Conservation (phyloP, 2,797 vertebrate genomes). For the Silurus lanzhouensis region DNA sequence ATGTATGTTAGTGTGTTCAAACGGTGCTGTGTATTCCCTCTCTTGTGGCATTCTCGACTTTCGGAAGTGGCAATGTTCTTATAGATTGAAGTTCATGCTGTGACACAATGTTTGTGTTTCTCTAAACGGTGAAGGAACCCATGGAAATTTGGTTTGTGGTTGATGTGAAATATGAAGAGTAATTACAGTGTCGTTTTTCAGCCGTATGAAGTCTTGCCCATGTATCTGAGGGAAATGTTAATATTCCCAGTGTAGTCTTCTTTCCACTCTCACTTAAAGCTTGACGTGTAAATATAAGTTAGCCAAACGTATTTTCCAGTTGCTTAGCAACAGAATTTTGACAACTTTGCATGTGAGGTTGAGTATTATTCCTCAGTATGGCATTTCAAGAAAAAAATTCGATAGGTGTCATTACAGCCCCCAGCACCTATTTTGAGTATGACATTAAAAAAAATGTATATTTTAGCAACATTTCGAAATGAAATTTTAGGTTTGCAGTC, state of each 20-base stretch:
- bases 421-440: neutral
- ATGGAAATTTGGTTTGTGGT: slow-evolving; percentile 22
- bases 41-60: slow-evolving; percentile 1
- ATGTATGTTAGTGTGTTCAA: neutral
- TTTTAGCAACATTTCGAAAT: too few relatives aligned
- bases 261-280: slow-evolving; percentile 1
- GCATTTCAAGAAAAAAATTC: neutral
- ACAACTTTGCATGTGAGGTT: neutral
- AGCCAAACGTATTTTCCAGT: neutral
- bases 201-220: slow-evolving; percentile 1
- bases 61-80: slow-evolving; percentile 2
- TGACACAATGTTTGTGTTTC: slow-evolving; percentile 12
- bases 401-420: neutral
- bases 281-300: slow-evolving; percentile 8
- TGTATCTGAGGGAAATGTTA: neutral
- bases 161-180: neutral
- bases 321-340: slow-evolving; percentile 3
- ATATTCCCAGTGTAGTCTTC: slow-evolving; percentile 8
- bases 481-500: neutral
- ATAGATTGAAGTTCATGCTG: slow-evolving; percentile 13
- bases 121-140: neutral
- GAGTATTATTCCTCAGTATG: neutral
- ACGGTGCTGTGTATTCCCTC: slow-evolving; percentile 9
- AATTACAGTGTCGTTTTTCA: slow-evolving; percentile 4
- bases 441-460: too few relatives aligned